phyloP scores from a whole-genome alignment of 2,888 invertebrate genomes.

The Drosophila mettleri region DNA sequence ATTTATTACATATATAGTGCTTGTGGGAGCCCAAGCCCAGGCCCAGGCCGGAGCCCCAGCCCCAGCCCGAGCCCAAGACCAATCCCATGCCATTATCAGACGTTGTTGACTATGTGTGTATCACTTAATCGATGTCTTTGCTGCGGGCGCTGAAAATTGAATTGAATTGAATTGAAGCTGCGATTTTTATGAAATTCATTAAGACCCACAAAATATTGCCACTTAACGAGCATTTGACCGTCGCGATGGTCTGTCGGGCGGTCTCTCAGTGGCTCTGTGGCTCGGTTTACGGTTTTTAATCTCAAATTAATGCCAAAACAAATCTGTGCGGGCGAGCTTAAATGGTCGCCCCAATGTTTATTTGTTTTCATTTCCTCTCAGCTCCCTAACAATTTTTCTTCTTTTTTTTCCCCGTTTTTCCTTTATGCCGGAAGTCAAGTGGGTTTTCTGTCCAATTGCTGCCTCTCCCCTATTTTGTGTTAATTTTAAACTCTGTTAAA shows the following conservation, averaged over 20 bases:
- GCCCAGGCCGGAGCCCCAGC: too few species aligned
- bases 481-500: constrained; percentile 65
- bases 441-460: constrained; percentile 36
- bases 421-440: constrained; percentile 54
- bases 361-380: constrained; percentile 49
- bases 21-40: too few species aligned
- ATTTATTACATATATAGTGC: too few species aligned
- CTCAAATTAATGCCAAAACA: constrained; percentile 68
- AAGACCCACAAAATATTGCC: constrained; percentile 34
- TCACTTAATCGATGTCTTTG: constrained; percentile 1
- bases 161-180: constrained; percentile 12
- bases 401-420: constrained; percentile 1
- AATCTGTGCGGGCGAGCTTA: constrained; percentile 66
- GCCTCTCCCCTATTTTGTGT: constrained; percentile 52
- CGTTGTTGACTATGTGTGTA: neutral
- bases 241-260: neutral
- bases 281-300: constrained; percentile 62
- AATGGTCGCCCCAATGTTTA: constrained; percentile 40
- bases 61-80: neutral
- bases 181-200: constrained; percentile 45
- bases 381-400: constrained; percentile 3
- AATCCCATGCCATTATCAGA: neutral
- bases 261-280: neutral
- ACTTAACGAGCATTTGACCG: constrained; percentile 34
- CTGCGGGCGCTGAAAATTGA: constrained; percentile 19